Evolutionary conservation across 2,888 invertebrate species (phyloP).

Genomic region (Caenorhabditis uteleia): DNA sequence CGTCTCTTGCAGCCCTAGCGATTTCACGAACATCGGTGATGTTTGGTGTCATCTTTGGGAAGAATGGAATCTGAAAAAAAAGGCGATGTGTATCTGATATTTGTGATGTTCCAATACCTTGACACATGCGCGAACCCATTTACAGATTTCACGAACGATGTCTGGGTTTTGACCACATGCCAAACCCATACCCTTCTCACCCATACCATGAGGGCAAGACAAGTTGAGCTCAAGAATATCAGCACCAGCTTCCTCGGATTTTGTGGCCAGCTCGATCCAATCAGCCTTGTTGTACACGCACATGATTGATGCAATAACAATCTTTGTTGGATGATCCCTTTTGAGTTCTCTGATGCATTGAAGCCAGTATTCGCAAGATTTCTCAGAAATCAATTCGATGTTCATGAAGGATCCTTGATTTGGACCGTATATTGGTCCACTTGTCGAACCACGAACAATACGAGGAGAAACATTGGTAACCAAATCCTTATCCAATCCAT

Average conservation of each 20-base stretch:
- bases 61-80: slow-evolving; percentile 86
- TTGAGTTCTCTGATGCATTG: slow-evolving; percentile 82
- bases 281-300: slow-evolving; percentile 74
- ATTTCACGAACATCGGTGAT: slow-evolving; percentile 90
- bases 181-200: slow-evolving; percentile 83
- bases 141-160: slow-evolving; percentile 85
- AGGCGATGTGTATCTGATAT: slow-evolving; percentile 52
- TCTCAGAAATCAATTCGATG: slow-evolving; percentile 97
- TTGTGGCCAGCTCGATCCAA: slow-evolving; percentile 83
- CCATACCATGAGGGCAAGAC: slow-evolving; percentile 97
- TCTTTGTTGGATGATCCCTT: slow-evolving; percentile 80
- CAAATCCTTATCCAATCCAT: slow-evolving; percentile 88
- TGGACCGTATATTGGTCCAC: slow-evolving; percentile 85
- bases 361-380: slow-evolving; percentile 91
- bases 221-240: slow-evolving; percentile 94
- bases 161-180: slow-evolving; percentile 95
- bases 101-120: slow-evolving; percentile 63
- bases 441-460: slow-evolving; percentile 90
- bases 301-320: slow-evolving; percentile 68
- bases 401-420: slow-evolving; percentile 90
- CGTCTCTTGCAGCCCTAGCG: slow-evolving; percentile 83
- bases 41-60: slow-evolving; percentile 95
- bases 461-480: slow-evolving; percentile 97
- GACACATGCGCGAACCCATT: slow-evolving; percentile 79
- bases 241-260: slow-evolving; percentile 81